Evolutionary conservation across 92 coral and sea anemone genomes (phyloP), one percentile per base, ranked within the genome.

Genomic region (Paragorgia papillata): DNA sequence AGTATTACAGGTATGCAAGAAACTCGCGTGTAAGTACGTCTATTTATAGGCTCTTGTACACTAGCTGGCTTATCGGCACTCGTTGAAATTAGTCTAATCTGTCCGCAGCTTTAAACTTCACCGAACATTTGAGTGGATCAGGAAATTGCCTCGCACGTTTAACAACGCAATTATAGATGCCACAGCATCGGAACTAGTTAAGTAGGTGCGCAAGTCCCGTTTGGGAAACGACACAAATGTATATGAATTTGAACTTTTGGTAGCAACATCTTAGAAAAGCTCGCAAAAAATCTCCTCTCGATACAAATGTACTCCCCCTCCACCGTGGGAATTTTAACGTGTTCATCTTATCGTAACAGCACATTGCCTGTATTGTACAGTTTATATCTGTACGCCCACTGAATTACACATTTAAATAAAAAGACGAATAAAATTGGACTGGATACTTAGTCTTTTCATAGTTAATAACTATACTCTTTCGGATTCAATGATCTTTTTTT

Each of bases 71-170:
- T 3, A 56, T 56, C 30, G 62, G 62, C 62, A 56, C 62, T 17
- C 62, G 62, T 56, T 69, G 76, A 69, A 49, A 71, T 24, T 53
- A 71, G 54, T 71, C 64, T 71, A 51, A 71, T 71, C 41, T 51
- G n/a, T 17, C 25, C 62, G n/a, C 53, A 30, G 15, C 33, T 37
- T 49, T 69, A 48, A 29, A 32, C 61, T 41, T 49, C 49, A 71
- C 63, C 63, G 78, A 55, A 71, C 64, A 50, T 51, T 33, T 26
- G 57, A 19, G 51, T 30, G 19, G 33, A 31, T 35, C 78, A 71
- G 78, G 78, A 71, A 71, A 71, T 53, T 32, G 28, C 19, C 19
- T 32, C 10, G 26, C 19, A 32, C 54, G 2, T 20, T 40, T 29
- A 55, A 48, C 61, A 71, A 49, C 40, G 49, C 64, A 55, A 30